phyloP scores from a whole-genome alignment of 2,113 vertebrate species.

The Phasianus colchicus region DNA sequence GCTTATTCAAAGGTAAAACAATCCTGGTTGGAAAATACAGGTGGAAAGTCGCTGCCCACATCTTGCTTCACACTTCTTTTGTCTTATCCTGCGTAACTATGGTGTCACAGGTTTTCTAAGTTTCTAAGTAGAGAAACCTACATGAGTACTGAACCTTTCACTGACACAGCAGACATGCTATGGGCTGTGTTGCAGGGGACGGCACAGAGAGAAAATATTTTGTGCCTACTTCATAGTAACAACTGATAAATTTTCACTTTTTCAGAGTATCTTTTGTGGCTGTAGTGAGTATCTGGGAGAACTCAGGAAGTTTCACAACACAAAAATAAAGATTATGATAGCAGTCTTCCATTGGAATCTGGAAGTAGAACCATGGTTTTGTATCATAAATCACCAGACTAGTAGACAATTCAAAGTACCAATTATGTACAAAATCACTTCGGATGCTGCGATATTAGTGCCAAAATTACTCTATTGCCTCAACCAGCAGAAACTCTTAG shows the following conservation, averaged over 20 bases:
- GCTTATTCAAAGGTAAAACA: not conserved
- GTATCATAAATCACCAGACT: not conserved
- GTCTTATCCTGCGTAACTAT: not conserved
- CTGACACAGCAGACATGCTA: not conserved
- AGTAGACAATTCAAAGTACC: slow-evolving; percentile 11
- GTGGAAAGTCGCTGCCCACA: not conserved
- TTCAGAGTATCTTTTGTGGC: not conserved
- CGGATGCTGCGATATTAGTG: not conserved
- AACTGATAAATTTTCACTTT: not conserved
- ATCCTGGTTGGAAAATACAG: not conserved
- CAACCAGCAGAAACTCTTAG: not conserved
- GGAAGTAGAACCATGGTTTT: not conserved
- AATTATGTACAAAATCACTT: slow-evolving; percentile 16
- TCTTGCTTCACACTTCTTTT: not conserved
- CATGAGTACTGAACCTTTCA: not conserved
- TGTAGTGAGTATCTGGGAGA: not conserved
- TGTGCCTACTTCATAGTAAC: not conserved
- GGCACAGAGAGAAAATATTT: not conserved
- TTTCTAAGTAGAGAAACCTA: not conserved
- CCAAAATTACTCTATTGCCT: not conserved
- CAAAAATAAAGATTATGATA: not conserved
- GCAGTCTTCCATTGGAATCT: not conserved
- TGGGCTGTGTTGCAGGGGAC: not conserved
- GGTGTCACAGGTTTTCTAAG: not conserved
- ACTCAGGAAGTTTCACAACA: slow-evolving; percentile 7